A percentile compares a stretch with the other conserved stretches of the same genome.
Evolutionary conservation across 2,797 vertebrate species (phyloP).

Genomic region (Tokudaia muenninki): DNA sequence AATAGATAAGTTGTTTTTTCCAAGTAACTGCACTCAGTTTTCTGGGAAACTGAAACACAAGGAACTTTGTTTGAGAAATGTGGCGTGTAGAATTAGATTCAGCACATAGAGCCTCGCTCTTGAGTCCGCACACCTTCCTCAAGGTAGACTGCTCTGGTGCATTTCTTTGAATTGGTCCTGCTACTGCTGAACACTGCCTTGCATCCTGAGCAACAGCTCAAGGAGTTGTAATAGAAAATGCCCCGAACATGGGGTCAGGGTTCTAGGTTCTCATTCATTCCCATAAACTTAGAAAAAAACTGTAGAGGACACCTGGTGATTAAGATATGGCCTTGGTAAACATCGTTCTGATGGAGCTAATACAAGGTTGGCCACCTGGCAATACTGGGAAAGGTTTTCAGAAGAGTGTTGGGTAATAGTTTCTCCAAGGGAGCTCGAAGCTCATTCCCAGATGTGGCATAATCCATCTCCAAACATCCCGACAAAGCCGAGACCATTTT

Average conservation of each 20-base stretch:
- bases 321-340: not conserved
- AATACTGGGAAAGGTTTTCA: slow-evolving; percentile 50
- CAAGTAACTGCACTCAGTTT: not conserved
- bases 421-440: slow-evolving; percentile 31
- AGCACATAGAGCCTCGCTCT: not conserved
- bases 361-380: not conserved
- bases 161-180: not conserved
- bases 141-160: rapidly evolving
- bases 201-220: not conserved
- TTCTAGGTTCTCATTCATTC: not conserved
- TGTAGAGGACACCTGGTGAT: not conserved
- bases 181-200: rapidly evolving
- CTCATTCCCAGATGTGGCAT: slow-evolving; percentile 32
- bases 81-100: not conserved
- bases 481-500: not conserved
- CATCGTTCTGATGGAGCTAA: not conserved
- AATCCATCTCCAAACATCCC: slow-evolving; percentile 66
- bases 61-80: not conserved
- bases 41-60: not conserved
- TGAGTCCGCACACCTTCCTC: not conserved
- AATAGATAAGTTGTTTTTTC: not conserved
- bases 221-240: not conserved
- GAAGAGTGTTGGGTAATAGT: not conserved
- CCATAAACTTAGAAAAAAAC: not conserved
- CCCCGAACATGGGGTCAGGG: not conserved